Conservation (phyloP, 2,888 invertebrate species). For the Glyphotaelius pellucidus region DNA sequence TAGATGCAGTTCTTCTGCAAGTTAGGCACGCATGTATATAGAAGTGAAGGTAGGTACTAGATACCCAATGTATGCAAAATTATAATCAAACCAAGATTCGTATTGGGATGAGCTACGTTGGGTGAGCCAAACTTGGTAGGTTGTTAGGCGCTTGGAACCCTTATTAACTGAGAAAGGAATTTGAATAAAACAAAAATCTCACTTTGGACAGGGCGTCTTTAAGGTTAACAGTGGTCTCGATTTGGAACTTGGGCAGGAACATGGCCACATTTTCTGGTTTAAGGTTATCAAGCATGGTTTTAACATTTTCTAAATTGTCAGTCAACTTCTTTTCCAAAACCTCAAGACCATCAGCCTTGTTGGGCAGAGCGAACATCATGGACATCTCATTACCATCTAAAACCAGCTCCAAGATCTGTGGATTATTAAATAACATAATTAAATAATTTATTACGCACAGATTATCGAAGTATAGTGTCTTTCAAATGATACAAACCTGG, state of each 20-base stretch:
- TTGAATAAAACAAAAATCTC: constrained; percentile 59
- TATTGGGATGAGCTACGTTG: too few relatives aligned
- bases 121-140: too few relatives aligned
- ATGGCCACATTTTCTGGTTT: constrained; percentile 80
- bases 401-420: constrained; percentile 83
- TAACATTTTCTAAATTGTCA: constrained; percentile 67
- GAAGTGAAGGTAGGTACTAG: too few relatives aligned
- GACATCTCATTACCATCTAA: constrained; percentile 83
- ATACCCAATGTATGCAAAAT: too few relatives aligned
- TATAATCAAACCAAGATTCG: too few relatives aligned
- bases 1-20: too few relatives aligned
- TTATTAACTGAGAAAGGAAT: neutral
- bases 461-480: neutral
- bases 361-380: constrained; percentile 87
- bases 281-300: constrained; percentile 70
- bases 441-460: neutral
- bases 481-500: neutral
- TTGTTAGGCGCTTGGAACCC: too few relatives aligned
- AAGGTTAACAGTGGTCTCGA: constrained; percentile 85
- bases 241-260: constrained; percentile 87
- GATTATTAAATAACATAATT: constrained; percentile 20
- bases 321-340: constrained; percentile 80
- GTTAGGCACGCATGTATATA: too few relatives aligned
- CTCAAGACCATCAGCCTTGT: constrained; percentile 80
- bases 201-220: constrained; percentile 82